These are phyloP conservation scores for Meliscaeva auricollis DNA, from an alignment of 2,888 invertebrate genomes.

Conservation along the genomic window DNA sequence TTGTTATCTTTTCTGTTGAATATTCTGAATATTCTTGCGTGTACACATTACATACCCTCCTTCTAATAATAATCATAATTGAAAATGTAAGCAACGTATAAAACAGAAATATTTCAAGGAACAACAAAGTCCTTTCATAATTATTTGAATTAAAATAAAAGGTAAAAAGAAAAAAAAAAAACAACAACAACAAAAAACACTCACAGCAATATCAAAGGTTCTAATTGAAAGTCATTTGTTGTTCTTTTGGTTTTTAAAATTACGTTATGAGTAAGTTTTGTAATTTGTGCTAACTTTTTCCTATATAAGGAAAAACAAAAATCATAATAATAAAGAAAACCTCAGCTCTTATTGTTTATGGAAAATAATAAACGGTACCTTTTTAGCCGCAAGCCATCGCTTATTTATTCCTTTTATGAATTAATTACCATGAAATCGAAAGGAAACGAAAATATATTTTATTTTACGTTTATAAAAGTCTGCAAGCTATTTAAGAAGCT, in stretches of 20 bases:
- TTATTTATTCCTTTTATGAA: slow-evolving; percentile 53
- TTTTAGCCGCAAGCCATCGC: slow-evolving; percentile 13
- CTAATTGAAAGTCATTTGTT: slow-evolving; percentile 63
- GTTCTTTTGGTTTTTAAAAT: slow-evolving; percentile 44
- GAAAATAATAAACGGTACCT: slow-evolving; percentile 17
- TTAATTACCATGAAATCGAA: slow-evolving; percentile 54
- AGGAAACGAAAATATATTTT: slow-evolving; percentile 30
- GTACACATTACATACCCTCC: slow-evolving; percentile 23
- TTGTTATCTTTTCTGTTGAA: slow-evolving; percentile 42
- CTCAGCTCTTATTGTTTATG: slow-evolving; percentile 21
- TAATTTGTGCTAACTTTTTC: slow-evolving; percentile 28
- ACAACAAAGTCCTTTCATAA: slow-evolving; percentile 11
- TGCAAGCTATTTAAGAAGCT: slow-evolving; percentile 8
- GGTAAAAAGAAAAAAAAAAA: neutral
- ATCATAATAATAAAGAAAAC: neutral
- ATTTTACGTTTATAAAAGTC: slow-evolving; percentile 17
- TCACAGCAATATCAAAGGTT: slow-evolving; percentile 48
- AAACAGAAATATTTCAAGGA: neutral
- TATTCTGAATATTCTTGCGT: slow-evolving; percentile 48
- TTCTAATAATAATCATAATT: slow-evolving; percentile 63
- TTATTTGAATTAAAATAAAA: slow-evolving; percentile 15
- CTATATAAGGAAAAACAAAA: neutral
- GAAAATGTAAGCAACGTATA: slow-evolving; percentile 55
- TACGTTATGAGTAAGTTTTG: slow-evolving; percentile 49
- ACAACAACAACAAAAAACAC: neutral